Evolutionary conservation across 2,113 vertebrate species (phyloP).

Genomic region (Brachyistius frenatus): DNA sequence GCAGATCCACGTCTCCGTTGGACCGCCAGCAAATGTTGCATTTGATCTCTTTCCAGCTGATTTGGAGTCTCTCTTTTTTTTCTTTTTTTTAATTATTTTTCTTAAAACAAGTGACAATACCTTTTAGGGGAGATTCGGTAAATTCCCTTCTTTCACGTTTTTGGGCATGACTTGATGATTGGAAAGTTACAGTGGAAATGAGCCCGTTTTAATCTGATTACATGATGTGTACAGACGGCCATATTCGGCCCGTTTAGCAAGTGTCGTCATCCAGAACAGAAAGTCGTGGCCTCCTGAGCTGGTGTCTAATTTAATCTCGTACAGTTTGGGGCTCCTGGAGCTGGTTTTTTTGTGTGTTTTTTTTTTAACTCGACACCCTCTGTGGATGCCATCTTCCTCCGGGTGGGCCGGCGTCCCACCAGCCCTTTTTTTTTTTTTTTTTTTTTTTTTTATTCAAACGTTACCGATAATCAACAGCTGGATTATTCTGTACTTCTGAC

Average conservation of each 20-base stretch:
- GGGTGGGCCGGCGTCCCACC: neutral
- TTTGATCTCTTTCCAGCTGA: constrained; percentile 14
- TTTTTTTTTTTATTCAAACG: constrained; percentile 1
- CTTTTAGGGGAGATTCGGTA: neutral
- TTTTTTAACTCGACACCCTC: neutral
- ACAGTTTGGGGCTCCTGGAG: neutral
- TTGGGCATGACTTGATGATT: neutral
- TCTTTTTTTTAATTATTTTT: too few species aligned
- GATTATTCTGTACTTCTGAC: constrained; percentile 14
- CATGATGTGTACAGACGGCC: neutral
- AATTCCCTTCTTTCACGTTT: constrained; percentile 22
- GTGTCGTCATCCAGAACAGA: constrained; percentile 5
- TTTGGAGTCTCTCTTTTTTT: neutral
- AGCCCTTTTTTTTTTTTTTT: neutral
- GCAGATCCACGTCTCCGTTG: constrained; percentile 12
- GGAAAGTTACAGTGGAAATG: neutral
- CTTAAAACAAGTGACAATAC: constrained; percentile 16
- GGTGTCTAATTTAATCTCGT: constrained; percentile 3
- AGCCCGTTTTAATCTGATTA: constrained; percentile 15
- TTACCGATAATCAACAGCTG: constrained; percentile 7
- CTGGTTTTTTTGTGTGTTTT: neutral
- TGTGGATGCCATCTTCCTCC: neutral
- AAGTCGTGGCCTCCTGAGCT: constrained; percentile 2
- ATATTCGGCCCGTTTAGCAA: constrained; percentile 1
- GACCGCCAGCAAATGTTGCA: constrained; percentile 9